Percentiles rank a stretch among this genome's conserved stretches.
Conservation (phyloP, 2,888 invertebrate species). For the Caenorhabditis virilis region DNA sequence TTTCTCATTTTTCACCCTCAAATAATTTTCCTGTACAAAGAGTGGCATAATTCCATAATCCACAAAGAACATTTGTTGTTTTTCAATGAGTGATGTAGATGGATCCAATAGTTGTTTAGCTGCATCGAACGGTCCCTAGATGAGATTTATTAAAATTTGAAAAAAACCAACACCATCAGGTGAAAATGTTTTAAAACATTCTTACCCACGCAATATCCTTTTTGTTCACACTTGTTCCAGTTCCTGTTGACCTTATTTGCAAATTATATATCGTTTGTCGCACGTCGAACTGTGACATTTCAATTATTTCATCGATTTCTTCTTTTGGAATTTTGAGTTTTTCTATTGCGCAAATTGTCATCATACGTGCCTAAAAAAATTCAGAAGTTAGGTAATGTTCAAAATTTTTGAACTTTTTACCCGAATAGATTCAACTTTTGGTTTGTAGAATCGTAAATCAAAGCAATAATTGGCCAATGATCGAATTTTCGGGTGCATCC, state of each 20-base stretch:
- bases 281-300: constrained; percentile 82
- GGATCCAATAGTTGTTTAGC: constrained; percentile 75
- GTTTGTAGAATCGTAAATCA: constrained; percentile 84
- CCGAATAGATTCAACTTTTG: constrained; percentile 86
- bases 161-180: neutral
- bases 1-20: constrained; percentile 75
- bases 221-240: constrained; percentile 74
- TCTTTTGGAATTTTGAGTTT: constrained; percentile 78
- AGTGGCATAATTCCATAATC: constrained; percentile 94
- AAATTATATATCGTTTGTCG: constrained; percentile 79
- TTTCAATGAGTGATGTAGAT: constrained; percentile 73
- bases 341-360: constrained; percentile 89
- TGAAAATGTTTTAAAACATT: constrained; percentile 40
- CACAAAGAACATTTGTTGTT: constrained; percentile 84
- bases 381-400: neutral
- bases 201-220: constrained; percentile 85
- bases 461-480: constrained; percentile 90
- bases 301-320: constrained; percentile 82
- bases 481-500: constrained; percentile 79
- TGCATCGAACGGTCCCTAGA: constrained; percentile 68
- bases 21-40: constrained; percentile 97
- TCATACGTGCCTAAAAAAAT: constrained; percentile 79
- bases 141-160: neutral
- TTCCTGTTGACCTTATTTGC: constrained; percentile 76
- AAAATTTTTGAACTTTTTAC: constrained; percentile 72